Percentiles rank a stretch among this genome's conserved stretches.
These are phyloP conservation scores for Philereme vetulata DNA, from an alignment of 2,888 invertebrate genomes.

Conservation along the genomic window DNA sequence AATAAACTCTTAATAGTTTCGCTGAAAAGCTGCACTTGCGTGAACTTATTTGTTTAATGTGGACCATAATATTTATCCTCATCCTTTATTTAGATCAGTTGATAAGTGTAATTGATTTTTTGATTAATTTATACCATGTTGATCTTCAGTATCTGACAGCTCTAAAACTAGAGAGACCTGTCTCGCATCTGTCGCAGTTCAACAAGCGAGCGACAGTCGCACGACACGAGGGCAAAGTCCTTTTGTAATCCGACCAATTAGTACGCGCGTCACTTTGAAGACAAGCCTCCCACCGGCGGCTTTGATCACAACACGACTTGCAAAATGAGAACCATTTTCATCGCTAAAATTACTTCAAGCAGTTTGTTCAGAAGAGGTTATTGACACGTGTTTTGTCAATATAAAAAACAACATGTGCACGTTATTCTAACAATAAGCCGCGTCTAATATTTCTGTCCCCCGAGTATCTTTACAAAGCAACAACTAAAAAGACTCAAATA, in stretches of 20 bases:
- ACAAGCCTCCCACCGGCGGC: constrained; percentile 54
- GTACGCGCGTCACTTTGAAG: constrained; percentile 66
- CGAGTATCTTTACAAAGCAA: constrained; percentile 23
- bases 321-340: constrained; percentile 69
- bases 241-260: constrained; percentile 73
- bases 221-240: constrained; percentile 47
- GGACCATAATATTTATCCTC: background rate
- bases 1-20: constrained; percentile 28
- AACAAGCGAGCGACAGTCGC: constrained; percentile 45
- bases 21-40: constrained; percentile 15
- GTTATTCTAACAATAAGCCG: constrained; percentile 61
- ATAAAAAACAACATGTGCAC: constrained; percentile 43
- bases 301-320: constrained; percentile 66
- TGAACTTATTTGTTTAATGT: constrained; percentile 5
- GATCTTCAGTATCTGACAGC: constrained; percentile 2
- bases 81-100: background rate
- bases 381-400: constrained; percentile 53
- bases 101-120: too few relatives aligned
- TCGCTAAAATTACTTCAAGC: constrained; percentile 62
- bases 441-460: constrained; percentile 59
- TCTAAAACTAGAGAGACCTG: constrained; percentile 16
- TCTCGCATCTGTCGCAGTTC: constrained; percentile 43
- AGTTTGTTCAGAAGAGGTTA: constrained; percentile 63
- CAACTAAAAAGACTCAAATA: constrained; percentile 53
- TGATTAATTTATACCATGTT: background rate